phyloP scores from a whole-genome alignment of 1,140 invertebrate species.

The Amphibalanus amphitrite region DNA sequence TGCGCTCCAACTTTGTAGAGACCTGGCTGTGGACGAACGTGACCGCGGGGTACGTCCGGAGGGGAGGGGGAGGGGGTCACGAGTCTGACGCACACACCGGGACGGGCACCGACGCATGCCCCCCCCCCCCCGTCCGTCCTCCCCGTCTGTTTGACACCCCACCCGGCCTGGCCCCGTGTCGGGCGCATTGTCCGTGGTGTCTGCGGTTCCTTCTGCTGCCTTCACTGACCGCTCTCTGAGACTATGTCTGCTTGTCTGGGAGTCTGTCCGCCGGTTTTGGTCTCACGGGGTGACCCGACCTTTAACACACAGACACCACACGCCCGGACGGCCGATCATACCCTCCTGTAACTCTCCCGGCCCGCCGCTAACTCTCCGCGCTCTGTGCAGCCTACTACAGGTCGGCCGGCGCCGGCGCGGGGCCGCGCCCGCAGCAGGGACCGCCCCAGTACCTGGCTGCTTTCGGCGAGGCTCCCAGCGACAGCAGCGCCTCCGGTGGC shows the following conservation, averaged over 20 bases:
- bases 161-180: too few relatives aligned
- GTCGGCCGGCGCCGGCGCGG: neutral
- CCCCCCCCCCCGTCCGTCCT: too few relatives aligned
- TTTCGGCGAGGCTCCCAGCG: constrained; percentile 4
- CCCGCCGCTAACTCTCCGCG: constrained; percentile 10
- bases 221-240: neutral
- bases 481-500: neutral
- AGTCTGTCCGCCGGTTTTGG: neutral
- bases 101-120: neutral
- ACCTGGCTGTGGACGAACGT: constrained; percentile 28
- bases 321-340: neutral
- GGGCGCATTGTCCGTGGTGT: neutral
- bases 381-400: constrained; percentile 10
- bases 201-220: neutral
- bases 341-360: neutral
- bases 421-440: too few relatives aligned
- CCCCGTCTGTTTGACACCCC: too few relatives aligned
- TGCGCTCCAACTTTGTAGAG: constrained; percentile 20
- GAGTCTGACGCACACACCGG: neutral
- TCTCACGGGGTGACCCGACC: neutral
- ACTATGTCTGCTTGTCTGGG: neutral
- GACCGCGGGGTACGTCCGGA: constrained; percentile 21
- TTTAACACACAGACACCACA: neutral
- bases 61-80: too few relatives aligned
- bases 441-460: neutral